These are phyloP conservation scores for Apotomis capreana DNA, from an alignment of 2,888 invertebrate genomes.

Conservation along the genomic window DNA sequence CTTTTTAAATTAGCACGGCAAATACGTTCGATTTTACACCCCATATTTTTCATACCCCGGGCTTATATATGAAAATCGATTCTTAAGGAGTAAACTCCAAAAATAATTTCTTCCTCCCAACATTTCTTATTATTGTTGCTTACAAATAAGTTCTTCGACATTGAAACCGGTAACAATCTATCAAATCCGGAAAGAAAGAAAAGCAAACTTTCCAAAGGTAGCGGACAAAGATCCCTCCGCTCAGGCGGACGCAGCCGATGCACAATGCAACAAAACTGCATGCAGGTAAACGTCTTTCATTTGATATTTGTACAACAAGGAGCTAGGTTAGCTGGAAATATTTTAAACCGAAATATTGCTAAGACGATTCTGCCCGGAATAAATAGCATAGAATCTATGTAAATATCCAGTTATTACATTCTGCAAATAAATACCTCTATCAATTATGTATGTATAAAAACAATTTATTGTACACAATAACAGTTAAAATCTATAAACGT, in stretches of 20 bases:
- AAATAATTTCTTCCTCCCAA: background rate
- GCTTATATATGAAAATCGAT: too few species aligned
- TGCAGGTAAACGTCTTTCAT: constrained; percentile 46
- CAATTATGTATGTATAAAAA: too few species aligned
- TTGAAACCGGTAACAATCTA: constrained; percentile 23
- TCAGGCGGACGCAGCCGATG: constrained; percentile 43
- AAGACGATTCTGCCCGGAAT: background rate
- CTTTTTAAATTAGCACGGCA: too few species aligned
- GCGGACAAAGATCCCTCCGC: constrained; percentile 29
- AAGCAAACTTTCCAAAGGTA: constrained; percentile 8
- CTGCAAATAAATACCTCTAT: too few species aligned
- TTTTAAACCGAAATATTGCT: background rate
- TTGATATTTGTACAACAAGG: constrained; percentile 44
- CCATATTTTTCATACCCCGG: too few species aligned
- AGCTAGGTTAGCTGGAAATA: constrained; percentile 39
- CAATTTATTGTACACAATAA: too few species aligned
- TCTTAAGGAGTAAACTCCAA: too few species aligned
- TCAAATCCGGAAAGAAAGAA: constrained; percentile 12
- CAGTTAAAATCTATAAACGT: too few species aligned
- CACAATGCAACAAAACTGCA: constrained; percentile 43
- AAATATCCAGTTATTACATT: too few species aligned
- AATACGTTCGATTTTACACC: too few species aligned
- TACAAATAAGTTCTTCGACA: background rate
- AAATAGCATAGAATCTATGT: too few species aligned
- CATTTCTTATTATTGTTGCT: background rate